Evolutionary conservation across 2,888 invertebrate species (phyloP), one percentile per base, ranked within the genome.

Genomic region (Leptopterna dolabrata): DNA sequence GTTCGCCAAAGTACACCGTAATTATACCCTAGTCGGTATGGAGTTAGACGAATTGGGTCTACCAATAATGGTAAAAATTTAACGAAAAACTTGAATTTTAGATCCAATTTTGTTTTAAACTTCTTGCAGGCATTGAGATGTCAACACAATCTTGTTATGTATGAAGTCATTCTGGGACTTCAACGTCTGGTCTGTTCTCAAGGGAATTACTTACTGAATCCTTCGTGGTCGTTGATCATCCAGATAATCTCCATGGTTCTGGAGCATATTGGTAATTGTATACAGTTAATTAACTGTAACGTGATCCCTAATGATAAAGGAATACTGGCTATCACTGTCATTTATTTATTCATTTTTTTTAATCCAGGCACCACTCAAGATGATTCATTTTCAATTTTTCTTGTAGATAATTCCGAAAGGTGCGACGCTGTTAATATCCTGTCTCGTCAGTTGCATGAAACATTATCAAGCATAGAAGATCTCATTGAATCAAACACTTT

Each of bases 151-250:
- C 94, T 96, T 89, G 96, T 98, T 81, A 95, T 96, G 89, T 97
- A 95, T 92, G 98, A 99, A 93, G 96, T 98, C 88, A 94, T 96
- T 89, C 92, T 96, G 89, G 95, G 96, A 88, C 93, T 97, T 90
- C 95, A 96, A 91, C 94, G 95, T 91, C 94, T 98, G 90, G 95
- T 98, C 83, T 93, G 94, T 91, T 96, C 96, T 91, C 95, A 95
- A 90, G 95, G 95, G 80, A 93, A 93, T 87, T 95, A 96, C 90
- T 93, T 97, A 89, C 94, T 95, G 90, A 95, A 96, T 91, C 95
- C 96, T 19, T 94, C 96, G 51, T 98, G 98, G 98, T 96, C 97
- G 92, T 93, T 95, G 88, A 93, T 98, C 90, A 94, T 98, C 90
- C 94, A 94, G 91, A 95, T 97, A 89, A 93, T 97, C 90, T 94